Conservation (phyloP, 1,140 invertebrate genomes). For the Plodia interpunctella region DNA sequence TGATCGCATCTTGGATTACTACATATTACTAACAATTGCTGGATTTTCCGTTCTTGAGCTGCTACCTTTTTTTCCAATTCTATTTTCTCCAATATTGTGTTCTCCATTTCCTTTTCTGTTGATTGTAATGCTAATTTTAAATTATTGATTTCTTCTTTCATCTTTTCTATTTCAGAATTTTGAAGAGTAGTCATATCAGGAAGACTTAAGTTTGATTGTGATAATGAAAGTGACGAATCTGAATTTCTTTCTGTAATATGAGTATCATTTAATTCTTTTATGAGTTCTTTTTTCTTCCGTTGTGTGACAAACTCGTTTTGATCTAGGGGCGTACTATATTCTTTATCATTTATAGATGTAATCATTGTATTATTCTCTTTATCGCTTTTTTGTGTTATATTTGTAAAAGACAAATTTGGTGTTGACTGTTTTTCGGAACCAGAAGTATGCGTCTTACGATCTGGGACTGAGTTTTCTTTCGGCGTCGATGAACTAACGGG, state of each 20-base stretch:
- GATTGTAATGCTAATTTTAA: slow-evolving; percentile 6
- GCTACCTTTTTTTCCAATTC: not conserved
- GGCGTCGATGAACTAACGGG: not conserved
- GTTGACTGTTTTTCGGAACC: not conserved
- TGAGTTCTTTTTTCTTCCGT: slow-evolving; percentile 12
- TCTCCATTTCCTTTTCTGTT: slow-evolving; percentile 7
- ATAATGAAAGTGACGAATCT: not conserved
- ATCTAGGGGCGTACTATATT: not conserved
- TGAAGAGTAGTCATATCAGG: slow-evolving; percentile 2
- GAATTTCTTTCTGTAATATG: not conserved
- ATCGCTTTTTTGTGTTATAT: not conserved
- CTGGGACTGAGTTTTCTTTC: not conserved
- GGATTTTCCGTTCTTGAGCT: slow-evolving; percentile 9
- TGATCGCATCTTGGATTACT: not conserved
- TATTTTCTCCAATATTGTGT: slow-evolving; percentile 10
- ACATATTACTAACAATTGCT: slow-evolving; percentile 6
- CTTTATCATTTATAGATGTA: slow-evolving; percentile 23
- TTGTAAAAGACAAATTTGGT: not conserved
- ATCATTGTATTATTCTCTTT: slow-evolving; percentile 18
- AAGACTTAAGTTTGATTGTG: not conserved
- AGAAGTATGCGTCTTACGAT: not conserved
- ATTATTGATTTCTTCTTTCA: not conserved
- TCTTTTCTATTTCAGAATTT: slow-evolving; percentile 1
- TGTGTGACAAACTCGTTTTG: slow-evolving; percentile 1
- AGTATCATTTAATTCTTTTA: slow-evolving; percentile 29